Base-by-base conservation (phyloP, 2,888 invertebrate genomes). In the Andrena haemorrhoa region DNA sequence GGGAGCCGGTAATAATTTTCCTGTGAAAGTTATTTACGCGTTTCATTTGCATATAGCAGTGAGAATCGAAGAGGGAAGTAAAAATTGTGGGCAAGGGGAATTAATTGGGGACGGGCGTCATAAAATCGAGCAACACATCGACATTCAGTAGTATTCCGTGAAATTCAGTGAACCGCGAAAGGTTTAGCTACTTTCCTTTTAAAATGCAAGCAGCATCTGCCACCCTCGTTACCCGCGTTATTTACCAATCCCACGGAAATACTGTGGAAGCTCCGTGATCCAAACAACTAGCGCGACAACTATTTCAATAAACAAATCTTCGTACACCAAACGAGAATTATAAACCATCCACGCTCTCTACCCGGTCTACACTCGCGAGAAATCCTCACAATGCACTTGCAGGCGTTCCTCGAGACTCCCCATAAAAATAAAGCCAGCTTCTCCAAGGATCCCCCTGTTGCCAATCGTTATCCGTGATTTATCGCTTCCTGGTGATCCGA, bases 381-480 rank as follows among this genome's bases (percentile, higher is more conserved):
- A 23, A 7, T 56, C 10, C 58, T 79, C 65, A 33, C 51, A 33
- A 3, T 49, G 51, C 26, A 20, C 60, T 26, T 51, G 16, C 26
- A 26, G 31, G 29, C 33, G 63, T 8, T 33, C 35, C 33, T 20
- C 53, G 58, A 31, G 71, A 63, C 66, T 56, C n/a, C 47, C 29
- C 66, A 53, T 16, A 47, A 63, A 71, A 79, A 79, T 56, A 41
- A 56, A 31, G 51, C 58, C 41, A 47, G 71, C 41, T 61, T 69
- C 69, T 49, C 20, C 31, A 35, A 53, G 66, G 53, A 72, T 80
- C 63, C 72, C 41, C 56, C 61, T 29, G 65, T 80, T 79, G 65
- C 71, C 80, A 80, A 80, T 80, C 80, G 80, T 80, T 80, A 80
- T 61, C 47, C 66, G 56, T 79, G 81, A 80, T 80, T 80, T 80